These are phyloP conservation scores for Alentia gelatinosa DNA, from an alignment of 2,888 invertebrate species.

Conservation along the genomic window DNA sequence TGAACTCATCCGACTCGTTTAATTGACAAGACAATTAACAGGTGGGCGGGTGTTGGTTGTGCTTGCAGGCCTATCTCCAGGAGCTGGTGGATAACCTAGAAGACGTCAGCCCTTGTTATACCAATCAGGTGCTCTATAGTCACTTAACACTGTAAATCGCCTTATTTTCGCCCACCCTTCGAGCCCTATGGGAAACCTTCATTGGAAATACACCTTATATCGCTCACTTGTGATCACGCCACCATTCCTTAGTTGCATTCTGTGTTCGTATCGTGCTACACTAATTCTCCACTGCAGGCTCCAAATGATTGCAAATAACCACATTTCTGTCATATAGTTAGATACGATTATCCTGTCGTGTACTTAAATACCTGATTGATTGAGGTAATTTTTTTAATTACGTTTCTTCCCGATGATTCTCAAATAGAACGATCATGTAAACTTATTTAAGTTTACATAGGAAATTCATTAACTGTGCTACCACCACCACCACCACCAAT, in stretches of 20 bases:
- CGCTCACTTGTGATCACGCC: neutral
- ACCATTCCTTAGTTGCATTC: neutral
- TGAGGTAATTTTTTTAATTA: too few relatives aligned
- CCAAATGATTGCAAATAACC: too few relatives aligned
- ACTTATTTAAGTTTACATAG: neutral
- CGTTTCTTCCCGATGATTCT: neutral
- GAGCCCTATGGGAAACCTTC: neutral
- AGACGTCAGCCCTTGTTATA: slow-evolving; percentile 42
- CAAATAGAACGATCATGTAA: neutral
- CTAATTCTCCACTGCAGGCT: neutral
- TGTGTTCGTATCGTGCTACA: neutral
- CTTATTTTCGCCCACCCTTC: slow-evolving; percentile 34
- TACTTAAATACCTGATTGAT: too few relatives aligned
- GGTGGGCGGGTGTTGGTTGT: slow-evolving; percentile 6
- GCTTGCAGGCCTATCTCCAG: slow-evolving; percentile 42
- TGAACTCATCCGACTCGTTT: too few relatives aligned
- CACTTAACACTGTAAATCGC: slow-evolving; percentile 15
- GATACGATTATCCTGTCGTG: too few relatives aligned
- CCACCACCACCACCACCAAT: neutral
- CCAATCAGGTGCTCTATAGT: slow-evolving; percentile 49
- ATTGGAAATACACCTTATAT: neutral
- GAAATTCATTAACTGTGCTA: neutral
- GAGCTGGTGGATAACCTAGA: slow-evolving; percentile 45
- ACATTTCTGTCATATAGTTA: neutral
- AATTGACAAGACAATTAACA: slow-evolving; percentile 12